Conservation (phyloP, 2,888 invertebrate species). For the Calameuta pallipes region DNA sequence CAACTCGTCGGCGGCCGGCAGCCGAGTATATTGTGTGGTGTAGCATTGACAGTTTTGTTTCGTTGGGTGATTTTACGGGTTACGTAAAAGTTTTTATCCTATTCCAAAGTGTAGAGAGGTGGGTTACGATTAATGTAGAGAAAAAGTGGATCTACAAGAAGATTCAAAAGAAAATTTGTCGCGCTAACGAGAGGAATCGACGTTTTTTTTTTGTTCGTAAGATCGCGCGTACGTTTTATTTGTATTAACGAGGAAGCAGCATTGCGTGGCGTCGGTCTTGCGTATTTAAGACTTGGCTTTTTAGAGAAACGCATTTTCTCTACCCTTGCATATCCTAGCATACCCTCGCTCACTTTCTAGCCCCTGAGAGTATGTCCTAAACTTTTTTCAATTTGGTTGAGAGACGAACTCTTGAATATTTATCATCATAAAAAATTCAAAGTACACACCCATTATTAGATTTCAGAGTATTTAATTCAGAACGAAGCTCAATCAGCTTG, state of each 20-base stretch:
- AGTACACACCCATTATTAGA: constrained; percentile 25
- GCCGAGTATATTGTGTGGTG: neutral
- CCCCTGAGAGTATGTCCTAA: neutral
- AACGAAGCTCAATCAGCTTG: neutral
- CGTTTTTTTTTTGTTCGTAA: neutral
- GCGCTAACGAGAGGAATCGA: neutral
- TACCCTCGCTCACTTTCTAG: neutral
- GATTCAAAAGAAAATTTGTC: neutral
- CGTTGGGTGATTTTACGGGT: neutral
- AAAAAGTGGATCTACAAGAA: neutral
- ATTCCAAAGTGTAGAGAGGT: neutral
- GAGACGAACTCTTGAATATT: neutral
- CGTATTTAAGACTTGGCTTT: neutral
- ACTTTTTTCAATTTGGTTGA: neutral
- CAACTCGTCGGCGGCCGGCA: neutral
- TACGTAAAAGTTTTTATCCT: neutral
- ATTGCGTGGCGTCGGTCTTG: neutral
- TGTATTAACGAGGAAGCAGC: neutral
- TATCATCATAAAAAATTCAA: constrained; percentile 5
- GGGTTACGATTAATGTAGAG: neutral
- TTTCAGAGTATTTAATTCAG: neutral
- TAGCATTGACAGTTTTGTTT: neutral
- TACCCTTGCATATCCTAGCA: neutral
- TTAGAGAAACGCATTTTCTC: neutral
- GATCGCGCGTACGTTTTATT: neutral